Base-by-base conservation (phyloP, 2,797 vertebrate genomes). In the Tangara arthus region DNA sequence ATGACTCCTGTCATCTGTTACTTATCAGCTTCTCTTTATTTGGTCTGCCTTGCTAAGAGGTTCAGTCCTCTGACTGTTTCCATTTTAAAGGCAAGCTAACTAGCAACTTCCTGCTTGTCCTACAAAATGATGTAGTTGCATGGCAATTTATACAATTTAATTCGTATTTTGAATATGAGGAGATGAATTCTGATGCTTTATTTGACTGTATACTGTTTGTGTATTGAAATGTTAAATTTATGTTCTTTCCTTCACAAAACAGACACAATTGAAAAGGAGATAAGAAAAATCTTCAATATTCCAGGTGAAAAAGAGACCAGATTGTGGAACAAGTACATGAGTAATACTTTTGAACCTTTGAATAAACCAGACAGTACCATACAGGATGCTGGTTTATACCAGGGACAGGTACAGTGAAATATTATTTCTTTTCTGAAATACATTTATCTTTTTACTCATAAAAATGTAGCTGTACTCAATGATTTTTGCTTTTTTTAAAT, bases 301-400 rank as follows among this genome's bases (percentile, higher is more conserved):
- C 98, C 99, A n/a, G 98, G 99, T 85, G 99, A 99, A 97, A 99
- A 99, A 97, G 99, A 99, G 97, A 99, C 99, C 95, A 98, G 99
- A 96, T 97, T 99, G 97, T 99, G 99, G 99, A 99, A 99, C 98
- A 99, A 99, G 97, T 99, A 99, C 96, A 99, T 99, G 99, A 99
- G 98, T 98, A 99, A 99, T 98, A 99, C 99, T 80, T 99, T 99
- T 93, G 99, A 99, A 98, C 99, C 99, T 73, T 97, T 99, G 95
- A 99, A 99, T 98, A 99, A 99, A 96, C 99, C 99, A 12, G 99
- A 99, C 96, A 99, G 99, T 98, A 99, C 99, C 93, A 99, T 99
- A 96, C 99, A 99, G 95, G 99, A 99, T 78, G 99, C 99, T 59
- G 99, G 99, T 80, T 99, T 99, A 95, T 99, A 99, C 96, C 99